phyloP scores from a whole-genome alignment of 2,113 vertebrate species.

The Leiothrix lutea region DNA sequence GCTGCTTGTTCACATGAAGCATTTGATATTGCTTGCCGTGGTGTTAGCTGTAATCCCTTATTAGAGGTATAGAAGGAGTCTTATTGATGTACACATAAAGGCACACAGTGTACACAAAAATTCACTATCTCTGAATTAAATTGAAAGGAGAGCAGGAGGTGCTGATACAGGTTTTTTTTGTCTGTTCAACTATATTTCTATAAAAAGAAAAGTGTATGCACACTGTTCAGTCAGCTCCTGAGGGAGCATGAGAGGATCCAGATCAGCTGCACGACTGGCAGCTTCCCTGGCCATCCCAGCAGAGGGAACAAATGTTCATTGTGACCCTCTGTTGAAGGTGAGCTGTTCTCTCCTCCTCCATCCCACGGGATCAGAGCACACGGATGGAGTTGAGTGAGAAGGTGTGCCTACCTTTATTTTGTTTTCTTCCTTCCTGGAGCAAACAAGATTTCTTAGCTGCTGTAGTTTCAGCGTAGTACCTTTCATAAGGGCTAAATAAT shows the following conservation, averaged over 20 bases:
- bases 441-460: background rate
- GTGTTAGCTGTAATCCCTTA: conserved; percentile 4
- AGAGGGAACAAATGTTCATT: background rate
- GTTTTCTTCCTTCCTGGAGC: background rate
- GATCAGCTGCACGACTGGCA: conserved; percentile 16
- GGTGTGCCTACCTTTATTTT: background rate
- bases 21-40: background rate
- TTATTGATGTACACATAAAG: background rate
- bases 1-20: background rate
- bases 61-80: background rate
- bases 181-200: background rate
- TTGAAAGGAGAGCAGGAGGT: background rate
- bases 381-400: background rate
- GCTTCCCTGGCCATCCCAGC: background rate
- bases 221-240: conserved; percentile 8
- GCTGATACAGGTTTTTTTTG: background rate
- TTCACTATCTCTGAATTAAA: background rate
- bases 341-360: background rate
- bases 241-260: conserved; percentile 8
- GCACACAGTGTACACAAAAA: background rate
- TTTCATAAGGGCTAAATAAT: conserved; percentile 14
- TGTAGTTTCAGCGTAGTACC: background rate
- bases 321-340: background rate
- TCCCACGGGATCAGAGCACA: background rate
- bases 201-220: conserved; percentile 8